Conservation (phyloP, 2,888 invertebrate genomes). For the Tetrapedia diversipes region DNA sequence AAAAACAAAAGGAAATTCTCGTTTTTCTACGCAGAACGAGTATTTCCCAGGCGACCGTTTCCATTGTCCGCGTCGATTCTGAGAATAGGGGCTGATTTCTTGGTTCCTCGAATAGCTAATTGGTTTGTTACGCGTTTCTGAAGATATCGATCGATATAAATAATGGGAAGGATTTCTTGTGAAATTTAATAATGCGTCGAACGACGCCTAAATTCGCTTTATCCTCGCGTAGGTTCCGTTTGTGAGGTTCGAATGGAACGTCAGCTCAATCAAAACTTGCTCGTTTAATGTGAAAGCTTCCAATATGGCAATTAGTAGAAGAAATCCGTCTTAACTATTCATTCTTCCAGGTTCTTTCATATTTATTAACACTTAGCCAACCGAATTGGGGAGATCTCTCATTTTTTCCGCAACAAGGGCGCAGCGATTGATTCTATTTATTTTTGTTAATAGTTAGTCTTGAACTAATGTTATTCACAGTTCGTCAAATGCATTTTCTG, state of each 20-base stretch:
- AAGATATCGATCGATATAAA: constrained; percentile 18
- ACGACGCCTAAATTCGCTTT: constrained; percentile 17
- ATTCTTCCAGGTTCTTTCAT: too few relatives aligned
- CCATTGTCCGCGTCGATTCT: constrained; percentile 22
- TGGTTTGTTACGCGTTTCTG: constrained; percentile 40
- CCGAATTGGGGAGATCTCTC: too few relatives aligned
- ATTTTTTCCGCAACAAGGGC: too few relatives aligned
- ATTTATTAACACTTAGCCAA: too few relatives aligned
- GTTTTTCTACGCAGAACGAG: neutral
- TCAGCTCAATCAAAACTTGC: neutral
- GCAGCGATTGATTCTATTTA: too few relatives aligned
- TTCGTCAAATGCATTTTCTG: too few relatives aligned
- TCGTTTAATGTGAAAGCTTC: neutral
- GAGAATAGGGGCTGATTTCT: neutral
- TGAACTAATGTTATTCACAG: too few relatives aligned
- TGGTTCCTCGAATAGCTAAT: too few relatives aligned
- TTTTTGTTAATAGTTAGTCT: too few relatives aligned
- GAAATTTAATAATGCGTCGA: constrained; percentile 30
- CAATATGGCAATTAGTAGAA: neutral
- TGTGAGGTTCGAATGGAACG: constrained; percentile 18
- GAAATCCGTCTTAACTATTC: neutral
- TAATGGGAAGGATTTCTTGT: neutral
- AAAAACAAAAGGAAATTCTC: neutral
- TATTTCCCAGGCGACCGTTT: constrained; percentile 16
- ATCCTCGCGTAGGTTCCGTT: constrained; percentile 7